These are phyloP conservation scores for Neoitamus cyanurus DNA, from an alignment of 2,888 invertebrate species.

Conservation along the genomic window DNA sequence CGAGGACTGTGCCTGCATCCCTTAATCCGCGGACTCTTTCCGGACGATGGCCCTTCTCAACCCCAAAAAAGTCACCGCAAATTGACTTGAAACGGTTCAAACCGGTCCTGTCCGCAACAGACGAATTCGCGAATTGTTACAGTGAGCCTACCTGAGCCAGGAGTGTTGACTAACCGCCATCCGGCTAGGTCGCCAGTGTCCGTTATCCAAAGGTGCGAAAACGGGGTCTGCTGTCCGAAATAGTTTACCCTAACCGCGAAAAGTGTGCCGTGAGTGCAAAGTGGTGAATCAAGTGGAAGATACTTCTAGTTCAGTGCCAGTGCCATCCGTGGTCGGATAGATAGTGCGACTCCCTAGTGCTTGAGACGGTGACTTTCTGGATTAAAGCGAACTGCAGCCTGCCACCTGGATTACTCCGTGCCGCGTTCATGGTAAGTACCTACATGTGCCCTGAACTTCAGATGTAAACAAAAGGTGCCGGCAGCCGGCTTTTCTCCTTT, in stretches of 20 bases:
- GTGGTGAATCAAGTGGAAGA: not conserved
- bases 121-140: not conserved
- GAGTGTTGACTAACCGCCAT: not conserved
- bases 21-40: not conserved
- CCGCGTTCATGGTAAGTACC: not conserved
- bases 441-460: not conserved
- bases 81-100: not conserved
- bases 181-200: not conserved
- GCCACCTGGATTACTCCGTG: not conserved
- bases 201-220: not conserved
- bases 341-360: not conserved
- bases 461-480: not conserved
- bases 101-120: not conserved
- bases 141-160: not conserved
- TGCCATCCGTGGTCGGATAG: not conserved
- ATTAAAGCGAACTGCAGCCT: not conserved
- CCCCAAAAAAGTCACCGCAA: not conserved
- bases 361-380: not conserved
- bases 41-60: not conserved
- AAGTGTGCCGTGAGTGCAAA: not conserved
- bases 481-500: not conserved
- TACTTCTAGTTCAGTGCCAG: not conserved
- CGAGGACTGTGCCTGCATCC: not conserved
- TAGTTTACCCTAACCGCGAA: not conserved
- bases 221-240: not conserved